phyloP scores from a whole-genome alignment of 1,140 invertebrate genomes.

The Himalopsyche phryganea region DNA sequence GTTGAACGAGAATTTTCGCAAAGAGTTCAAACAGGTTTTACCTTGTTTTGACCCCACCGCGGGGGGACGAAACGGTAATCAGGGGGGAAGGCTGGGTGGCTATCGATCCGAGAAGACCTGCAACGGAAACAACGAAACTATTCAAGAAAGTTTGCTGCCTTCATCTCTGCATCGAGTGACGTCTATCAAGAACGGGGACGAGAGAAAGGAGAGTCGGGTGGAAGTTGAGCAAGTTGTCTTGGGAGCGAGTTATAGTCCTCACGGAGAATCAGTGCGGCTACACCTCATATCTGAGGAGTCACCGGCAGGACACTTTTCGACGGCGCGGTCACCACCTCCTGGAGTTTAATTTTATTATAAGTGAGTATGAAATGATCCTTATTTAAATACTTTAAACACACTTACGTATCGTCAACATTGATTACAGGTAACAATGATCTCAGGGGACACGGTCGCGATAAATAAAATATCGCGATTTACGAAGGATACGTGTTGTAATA shows the following conservation, averaged over 20 bases:
- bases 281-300: constrained; percentile 51
- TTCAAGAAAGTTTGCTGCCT: constrained; percentile 66
- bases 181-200: constrained; percentile 20
- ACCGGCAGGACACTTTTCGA: constrained; percentile 36
- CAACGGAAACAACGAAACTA: constrained; percentile 70
- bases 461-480: no score
- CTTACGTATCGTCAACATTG: no score
- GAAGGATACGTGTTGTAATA: no score
- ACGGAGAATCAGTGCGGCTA: constrained; percentile 48
- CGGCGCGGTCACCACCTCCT: constrained; percentile 17
- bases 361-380: no score
- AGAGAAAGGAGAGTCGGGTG: constrained; percentile 42
- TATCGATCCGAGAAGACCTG: constrained; percentile 63
- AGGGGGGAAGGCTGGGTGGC: constrained; percentile 45
- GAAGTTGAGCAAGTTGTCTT: constrained; percentile 45
- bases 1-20: constrained; percentile 97
- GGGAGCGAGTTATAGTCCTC: constrained; percentile 47
- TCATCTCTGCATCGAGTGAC: constrained; percentile 35
- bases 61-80: constrained; percentile 41
- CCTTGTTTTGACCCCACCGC: constrained; percentile 65
- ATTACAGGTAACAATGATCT: no score
- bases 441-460: no score
- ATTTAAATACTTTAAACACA: no score
- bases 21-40: constrained; percentile 88
- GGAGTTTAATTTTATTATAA: constrained; percentile 11